A percentile compares a stretch with the other conserved stretches of the same genome.
These are phyloP conservation scores for Epizoanthus scotinus DNA, from an alignment of 92 coral and sea anemone species.

Conservation along the genomic window DNA sequence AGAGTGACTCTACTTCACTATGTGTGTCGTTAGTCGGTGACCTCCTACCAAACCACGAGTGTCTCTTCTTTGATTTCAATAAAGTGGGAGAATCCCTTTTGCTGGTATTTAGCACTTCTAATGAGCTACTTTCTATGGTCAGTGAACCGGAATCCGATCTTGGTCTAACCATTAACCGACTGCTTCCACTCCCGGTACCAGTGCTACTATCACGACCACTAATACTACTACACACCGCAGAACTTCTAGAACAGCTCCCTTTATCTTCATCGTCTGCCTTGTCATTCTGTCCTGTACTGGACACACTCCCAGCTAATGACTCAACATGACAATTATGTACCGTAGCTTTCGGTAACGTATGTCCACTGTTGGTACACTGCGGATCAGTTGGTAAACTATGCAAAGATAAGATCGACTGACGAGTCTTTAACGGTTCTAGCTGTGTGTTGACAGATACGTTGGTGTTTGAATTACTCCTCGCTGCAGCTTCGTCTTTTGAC, in stretches of 20 bases:
- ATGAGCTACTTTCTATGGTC: not conserved
- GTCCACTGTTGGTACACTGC: not conserved
- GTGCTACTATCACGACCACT: not conserved
- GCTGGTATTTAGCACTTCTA: not conserved
- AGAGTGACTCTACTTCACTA: conserved; percentile 54
- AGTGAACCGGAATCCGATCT: conserved; percentile 17
- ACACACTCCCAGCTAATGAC: conserved; percentile 13
- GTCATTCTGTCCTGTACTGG: not conserved
- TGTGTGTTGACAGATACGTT: not conserved
- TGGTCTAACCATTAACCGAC: conserved; percentile 4
- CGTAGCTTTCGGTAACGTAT: not conserved
- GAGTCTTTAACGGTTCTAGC: conserved; percentile 15
- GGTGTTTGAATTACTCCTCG: not conserved
- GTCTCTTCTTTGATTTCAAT: conserved; percentile 62
- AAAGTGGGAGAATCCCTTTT: conserved; percentile 48
- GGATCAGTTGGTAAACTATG: conserved; percentile 5
- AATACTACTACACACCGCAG: not conserved
- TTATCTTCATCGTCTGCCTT: not conserved
- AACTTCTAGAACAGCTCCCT: conserved; percentile 19
- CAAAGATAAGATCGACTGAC: conserved; percentile 31
- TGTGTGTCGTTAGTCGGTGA: conserved; percentile 46
- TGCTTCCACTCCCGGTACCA: not conserved
- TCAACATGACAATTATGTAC: not conserved
- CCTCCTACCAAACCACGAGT: conserved; percentile 74
- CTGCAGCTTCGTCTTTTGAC: conserved; percentile 20